phyloP scores from a whole-genome alignment of 2,113 vertebrate genomes.

The Toxotes jaculatrix region DNA sequence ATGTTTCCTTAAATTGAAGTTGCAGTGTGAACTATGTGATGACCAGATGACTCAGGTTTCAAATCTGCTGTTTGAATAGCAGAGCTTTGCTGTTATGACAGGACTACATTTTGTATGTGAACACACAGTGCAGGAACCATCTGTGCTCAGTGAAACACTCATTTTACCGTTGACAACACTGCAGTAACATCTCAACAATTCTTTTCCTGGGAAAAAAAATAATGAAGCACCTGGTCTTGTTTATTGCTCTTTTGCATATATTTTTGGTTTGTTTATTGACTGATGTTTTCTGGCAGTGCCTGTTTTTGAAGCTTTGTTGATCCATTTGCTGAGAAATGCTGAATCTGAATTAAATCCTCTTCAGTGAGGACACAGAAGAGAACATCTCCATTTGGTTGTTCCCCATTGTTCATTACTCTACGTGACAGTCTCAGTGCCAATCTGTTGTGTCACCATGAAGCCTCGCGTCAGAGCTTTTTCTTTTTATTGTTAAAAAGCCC shows the following conservation, averaged over 20 bases:
- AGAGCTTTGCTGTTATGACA: neutral
- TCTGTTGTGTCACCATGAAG: slow-evolving; percentile 47
- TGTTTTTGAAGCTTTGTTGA: slow-evolving; percentile 32
- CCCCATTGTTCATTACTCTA: slow-evolving; percentile 43
- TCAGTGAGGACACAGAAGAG: slow-evolving; percentile 30
- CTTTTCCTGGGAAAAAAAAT: slow-evolving; percentile 13
- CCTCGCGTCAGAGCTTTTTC: slow-evolving; percentile 29
- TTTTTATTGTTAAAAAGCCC: slow-evolving; percentile 35
- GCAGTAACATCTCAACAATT: slow-evolving; percentile 20
- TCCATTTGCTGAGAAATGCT: slow-evolving; percentile 29
- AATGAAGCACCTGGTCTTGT: slow-evolving; percentile 11
- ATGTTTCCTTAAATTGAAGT: neutral
- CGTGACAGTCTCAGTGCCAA: slow-evolving; percentile 26
- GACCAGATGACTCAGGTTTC: neutral
- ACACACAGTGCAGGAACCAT: neutral
- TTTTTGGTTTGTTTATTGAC: slow-evolving; percentile 36
- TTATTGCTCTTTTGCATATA: slow-evolving; percentile 14
- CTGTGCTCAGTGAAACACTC: neutral
- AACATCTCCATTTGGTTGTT: slow-evolving; percentile 47
- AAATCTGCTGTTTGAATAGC: neutral
- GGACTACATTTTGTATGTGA: neutral
- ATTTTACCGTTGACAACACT: slow-evolving; percentile 19
- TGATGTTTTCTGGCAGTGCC: slow-evolving; percentile 22
- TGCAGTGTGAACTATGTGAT: neutral
- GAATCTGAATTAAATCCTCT: slow-evolving; percentile 40